Evolutionary conservation across 1,140 invertebrate genomes (phyloP), one percentile per base, ranked within the genome.

Genomic region (Colletes gigas): DNA sequence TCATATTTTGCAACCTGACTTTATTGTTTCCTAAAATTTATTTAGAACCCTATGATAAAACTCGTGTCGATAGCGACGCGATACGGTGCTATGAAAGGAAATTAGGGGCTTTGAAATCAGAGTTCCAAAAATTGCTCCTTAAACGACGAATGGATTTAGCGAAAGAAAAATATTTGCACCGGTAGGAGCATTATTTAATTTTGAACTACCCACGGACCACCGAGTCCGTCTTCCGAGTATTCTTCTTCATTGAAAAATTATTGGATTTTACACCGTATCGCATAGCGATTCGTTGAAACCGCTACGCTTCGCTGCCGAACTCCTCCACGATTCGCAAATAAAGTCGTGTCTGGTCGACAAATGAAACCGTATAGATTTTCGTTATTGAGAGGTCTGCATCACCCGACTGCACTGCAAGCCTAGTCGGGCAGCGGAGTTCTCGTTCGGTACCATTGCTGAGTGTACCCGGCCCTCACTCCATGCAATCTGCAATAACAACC

Each of bases 401-500:
- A 82, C 62, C 82, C 77, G 74, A 77, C 60, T 81, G 72, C 72
- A 74, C 69, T 77, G 73, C 75, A 82, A 74, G 70, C 76, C 39
- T 55, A 62, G 52, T 81, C 85, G 72, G 63, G 41, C 75, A 71
- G 72, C 63, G 65, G 80, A 84, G 79, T 83, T 81, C 85, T 77
- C 79, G 78, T 85, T 83, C 71, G 55, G 82, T 88, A 84, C 87
- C 88, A 83, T 87, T 84, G 83, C 87, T 65, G 88, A 88, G 85
- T 89, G 88, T 87, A 83, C 87, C 88, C 88, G 83, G 78, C 81
- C 85, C 89, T 87, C 87, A 79, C 85, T 85, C 88, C 85, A 88
- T 87, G 88, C 88, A 90, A 90, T 90, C 89, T 90, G 89, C 88
- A 90, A 90, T 90, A 90, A 90, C 89, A 90, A 90, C 89, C 89